A percentile compares a stretch with the other conserved stretches of the same genome.
phyloP scores from a whole-genome alignment of 2,797 vertebrate species.

The Epinephelus awoara region DNA sequence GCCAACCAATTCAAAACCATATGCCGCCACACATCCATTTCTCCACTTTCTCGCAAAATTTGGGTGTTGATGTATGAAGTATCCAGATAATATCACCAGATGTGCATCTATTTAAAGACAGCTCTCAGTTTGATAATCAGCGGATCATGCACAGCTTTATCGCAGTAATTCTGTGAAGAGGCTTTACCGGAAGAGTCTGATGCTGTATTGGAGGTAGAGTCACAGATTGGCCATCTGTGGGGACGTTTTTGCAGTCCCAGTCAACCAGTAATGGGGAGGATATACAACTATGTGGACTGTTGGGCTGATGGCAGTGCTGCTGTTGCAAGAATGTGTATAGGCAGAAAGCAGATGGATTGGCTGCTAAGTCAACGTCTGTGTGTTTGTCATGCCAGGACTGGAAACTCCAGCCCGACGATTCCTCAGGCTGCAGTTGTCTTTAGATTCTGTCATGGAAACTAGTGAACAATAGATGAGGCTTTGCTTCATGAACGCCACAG shows the following conservation, averaged over 20 bases:
- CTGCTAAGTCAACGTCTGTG: slow-evolving; percentile 27
- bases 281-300: slow-evolving; percentile 19
- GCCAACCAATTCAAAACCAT: slow-evolving; percentile 21
- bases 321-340: slow-evolving; percentile 37
- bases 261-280: slow-evolving; percentile 26
- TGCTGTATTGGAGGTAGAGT: slow-evolving; percentile 18
- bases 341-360: slow-evolving; percentile 52
- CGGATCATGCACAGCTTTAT: slow-evolving; percentile 64
- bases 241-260: slow-evolving; percentile 42
- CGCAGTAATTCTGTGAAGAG: slow-evolving; percentile 53
- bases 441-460: slow-evolving; percentile 45
- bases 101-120: slow-evolving; percentile 61
- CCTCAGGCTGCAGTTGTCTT: slow-evolving; percentile 36
- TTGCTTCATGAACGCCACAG: slow-evolving; percentile 10
- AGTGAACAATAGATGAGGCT: slow-evolving; percentile 12
- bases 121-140: slow-evolving; percentile 56
- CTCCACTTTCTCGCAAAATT: slow-evolving; percentile 11
- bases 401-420: slow-evolving; percentile 64
- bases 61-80: slow-evolving; percentile 35
- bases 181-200: slow-evolving; percentile 53
- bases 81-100: slow-evolving; percentile 50
- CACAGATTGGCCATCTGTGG: slow-evolving; percentile 55
- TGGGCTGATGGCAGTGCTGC: slow-evolving; percentile 28
- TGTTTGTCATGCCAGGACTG: slow-evolving; percentile 55
- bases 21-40: slow-evolving; percentile 39